A percentile compares a stretch with the other conserved stretches of the same genome.
Evolutionary conservation across 2,797 vertebrate species (phyloP).

Genomic region (Lithobates sylvaticus): DNA sequence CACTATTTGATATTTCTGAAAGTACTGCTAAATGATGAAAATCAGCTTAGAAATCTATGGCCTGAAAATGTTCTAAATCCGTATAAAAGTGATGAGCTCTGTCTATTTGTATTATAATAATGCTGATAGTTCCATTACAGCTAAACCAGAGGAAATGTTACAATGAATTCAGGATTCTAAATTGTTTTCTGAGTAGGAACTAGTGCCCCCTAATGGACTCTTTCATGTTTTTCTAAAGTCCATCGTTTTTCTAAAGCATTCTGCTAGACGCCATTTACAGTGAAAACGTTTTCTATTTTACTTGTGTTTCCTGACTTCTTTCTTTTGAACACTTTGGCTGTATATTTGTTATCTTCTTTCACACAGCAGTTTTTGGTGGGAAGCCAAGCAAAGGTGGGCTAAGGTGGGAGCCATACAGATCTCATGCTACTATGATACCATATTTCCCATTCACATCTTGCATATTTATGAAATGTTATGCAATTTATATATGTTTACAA

Average conservation of each 20-base stretch:
- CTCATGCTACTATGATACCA: neutral
- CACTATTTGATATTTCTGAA: too few relatives aligned
- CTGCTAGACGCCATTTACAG: too few relatives aligned
- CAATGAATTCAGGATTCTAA: neutral
- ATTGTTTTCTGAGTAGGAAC: neutral
- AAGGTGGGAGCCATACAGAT: too few relatives aligned
- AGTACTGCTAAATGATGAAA: too few relatives aligned
- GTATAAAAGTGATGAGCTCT: too few relatives aligned
- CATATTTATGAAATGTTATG: neutral
- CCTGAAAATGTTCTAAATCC: too few relatives aligned
- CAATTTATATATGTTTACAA: neutral
- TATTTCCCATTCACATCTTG: neutral
- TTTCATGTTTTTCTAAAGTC: neutral
- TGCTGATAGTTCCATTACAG: neutral
- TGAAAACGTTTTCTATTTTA: neutral
- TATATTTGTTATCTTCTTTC: neutral
- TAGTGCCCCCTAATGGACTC: neutral
- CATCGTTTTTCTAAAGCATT: neutral
- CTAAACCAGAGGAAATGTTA: neutral
- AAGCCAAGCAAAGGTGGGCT: neutral
- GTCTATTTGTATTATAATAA: neutral
- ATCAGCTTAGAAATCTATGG: too few relatives aligned
- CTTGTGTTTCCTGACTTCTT: neutral
- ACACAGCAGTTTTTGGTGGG: neutral
- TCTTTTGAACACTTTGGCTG: neutral